Evolutionary conservation across 2,888 invertebrate species (phyloP).

Genomic region (Euzophera pinguis): DNA sequence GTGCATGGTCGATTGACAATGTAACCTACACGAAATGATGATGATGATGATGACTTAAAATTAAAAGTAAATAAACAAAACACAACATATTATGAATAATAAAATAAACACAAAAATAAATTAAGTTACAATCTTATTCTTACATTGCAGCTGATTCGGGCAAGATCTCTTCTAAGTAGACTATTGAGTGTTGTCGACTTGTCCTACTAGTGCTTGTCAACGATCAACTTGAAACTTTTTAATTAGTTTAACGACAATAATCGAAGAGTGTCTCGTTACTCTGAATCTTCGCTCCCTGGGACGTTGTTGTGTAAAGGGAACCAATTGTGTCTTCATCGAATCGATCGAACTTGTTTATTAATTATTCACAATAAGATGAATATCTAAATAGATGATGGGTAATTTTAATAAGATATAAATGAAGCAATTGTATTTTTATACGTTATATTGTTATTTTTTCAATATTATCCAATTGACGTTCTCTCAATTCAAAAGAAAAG

Average conservation of each 20-base stretch:
- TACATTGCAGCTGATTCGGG: background rate
- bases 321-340: background rate
- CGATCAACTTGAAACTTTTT: slow-evolving; percentile 62
- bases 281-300: slow-evolving; percentile 37
- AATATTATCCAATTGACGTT: no score
- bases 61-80: no score
- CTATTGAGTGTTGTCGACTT: slow-evolving; percentile 37
- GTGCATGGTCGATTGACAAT: no score
- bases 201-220: slow-evolving; percentile 34
- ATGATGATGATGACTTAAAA: no score
- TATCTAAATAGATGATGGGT: no score
- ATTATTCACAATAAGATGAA: background rate
- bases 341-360: slow-evolving; percentile 3
- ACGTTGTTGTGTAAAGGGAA: slow-evolving; percentile 16
- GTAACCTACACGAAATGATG: no score
- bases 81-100: no score
- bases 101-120: no score
- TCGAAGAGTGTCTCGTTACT: slow-evolving; percentile 55
- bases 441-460: no score
- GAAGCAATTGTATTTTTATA: background rate
- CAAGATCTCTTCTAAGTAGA: background rate
- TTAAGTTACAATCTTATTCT: background rate
- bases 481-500: background rate
- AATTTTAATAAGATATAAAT: no score
- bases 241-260: slow-evolving; percentile 69